Percentiles rank a stretch among this genome's conserved stretches.
These are phyloP conservation scores for Lamellibrachia luymesi DNA, from an alignment of 1,140 invertebrate genomes.

Conservation along the genomic window DNA sequence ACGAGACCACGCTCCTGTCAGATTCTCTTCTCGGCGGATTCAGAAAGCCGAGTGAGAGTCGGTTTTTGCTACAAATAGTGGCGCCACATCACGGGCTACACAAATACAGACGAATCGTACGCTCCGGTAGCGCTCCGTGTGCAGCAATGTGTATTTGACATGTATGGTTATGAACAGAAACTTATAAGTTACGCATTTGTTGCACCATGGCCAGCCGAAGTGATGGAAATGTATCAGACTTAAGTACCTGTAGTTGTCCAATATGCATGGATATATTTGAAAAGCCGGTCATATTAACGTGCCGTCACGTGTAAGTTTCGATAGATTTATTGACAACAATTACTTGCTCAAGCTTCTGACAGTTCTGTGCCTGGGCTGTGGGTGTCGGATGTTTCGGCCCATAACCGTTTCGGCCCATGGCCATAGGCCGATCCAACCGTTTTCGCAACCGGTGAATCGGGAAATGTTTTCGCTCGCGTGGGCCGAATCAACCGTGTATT, in stretches of 20 bases:
- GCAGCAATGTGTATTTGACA: neutral
- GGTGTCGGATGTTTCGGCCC: too few species aligned
- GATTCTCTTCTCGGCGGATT: too few species aligned
- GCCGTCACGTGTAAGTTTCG: conserved; percentile 6
- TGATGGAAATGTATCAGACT: neutral
- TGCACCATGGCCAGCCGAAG: neutral
- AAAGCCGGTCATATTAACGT: conserved; percentile 23
- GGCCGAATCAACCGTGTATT: too few species aligned
- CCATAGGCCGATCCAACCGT: too few species aligned
- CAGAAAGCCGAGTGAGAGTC: too few species aligned
- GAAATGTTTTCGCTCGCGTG: too few species aligned
- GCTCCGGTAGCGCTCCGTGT: neutral
- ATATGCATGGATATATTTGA: conserved; percentile 30
- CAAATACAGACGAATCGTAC: neutral
- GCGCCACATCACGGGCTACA: too few species aligned
- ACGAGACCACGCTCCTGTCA: too few species aligned
- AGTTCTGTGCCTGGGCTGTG: too few species aligned
- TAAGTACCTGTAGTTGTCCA: conserved; percentile 22
- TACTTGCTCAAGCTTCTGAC: neutral
- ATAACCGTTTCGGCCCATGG: too few species aligned
- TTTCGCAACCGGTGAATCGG: too few species aligned
- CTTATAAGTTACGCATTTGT: neutral
- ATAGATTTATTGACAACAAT: neutral
- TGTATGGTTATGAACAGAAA: conserved; percentile 11
- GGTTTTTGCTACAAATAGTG: too few species aligned